A percentile compares a stretch with the other conserved stretches of the same genome.
Evolutionary conservation across 1,140 invertebrate genomes (phyloP).

Genomic region (Eciton burchellii): DNA sequence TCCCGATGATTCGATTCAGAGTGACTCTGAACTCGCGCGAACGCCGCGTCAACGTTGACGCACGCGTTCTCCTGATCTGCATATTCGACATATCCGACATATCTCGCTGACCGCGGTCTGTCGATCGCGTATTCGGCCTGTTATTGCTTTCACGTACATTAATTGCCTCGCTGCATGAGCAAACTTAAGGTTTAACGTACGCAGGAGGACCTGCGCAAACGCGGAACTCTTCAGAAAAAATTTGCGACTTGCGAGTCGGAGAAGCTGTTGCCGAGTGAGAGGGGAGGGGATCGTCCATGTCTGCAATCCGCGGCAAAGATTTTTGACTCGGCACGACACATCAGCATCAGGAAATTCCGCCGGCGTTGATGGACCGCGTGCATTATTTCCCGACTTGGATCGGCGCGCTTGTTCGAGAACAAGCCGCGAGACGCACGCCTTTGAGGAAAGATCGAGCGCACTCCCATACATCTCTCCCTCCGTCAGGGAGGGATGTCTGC

Average conservation of each 20-base stretch:
- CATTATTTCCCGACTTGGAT: constrained; percentile 23
- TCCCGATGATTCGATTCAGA: constrained; percentile 25
- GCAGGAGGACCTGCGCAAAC: too few relatives aligned
- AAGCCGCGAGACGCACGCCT: constrained; percentile 15
- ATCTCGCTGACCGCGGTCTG: constrained; percentile 4
- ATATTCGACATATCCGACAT: constrained; percentile 1
- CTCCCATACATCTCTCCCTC: not conserved
- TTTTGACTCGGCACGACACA: not conserved
- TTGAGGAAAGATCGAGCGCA: constrained; percentile 28
- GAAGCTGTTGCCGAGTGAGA: not conserved
- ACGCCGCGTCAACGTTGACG: constrained; percentile 20
- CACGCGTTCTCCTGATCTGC: constrained; percentile 3
- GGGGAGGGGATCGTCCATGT: not conserved
- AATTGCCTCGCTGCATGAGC: too few relatives aligned
- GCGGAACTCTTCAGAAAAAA: too few relatives aligned
- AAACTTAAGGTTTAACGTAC: too few relatives aligned
- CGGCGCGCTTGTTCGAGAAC: constrained; percentile 17
- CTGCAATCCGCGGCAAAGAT: not conserved
- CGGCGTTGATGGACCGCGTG: not conserved
- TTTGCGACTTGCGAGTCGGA: not conserved
- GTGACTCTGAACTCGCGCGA: constrained; percentile 8
- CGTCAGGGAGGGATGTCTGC: constrained; percentile 20
- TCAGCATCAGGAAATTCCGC: not conserved
- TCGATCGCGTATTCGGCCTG: not conserved
- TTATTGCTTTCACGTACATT: constrained; percentile 1